Conservation (phyloP, 2,888 invertebrate species). For the Tuta absoluta region DNA sequence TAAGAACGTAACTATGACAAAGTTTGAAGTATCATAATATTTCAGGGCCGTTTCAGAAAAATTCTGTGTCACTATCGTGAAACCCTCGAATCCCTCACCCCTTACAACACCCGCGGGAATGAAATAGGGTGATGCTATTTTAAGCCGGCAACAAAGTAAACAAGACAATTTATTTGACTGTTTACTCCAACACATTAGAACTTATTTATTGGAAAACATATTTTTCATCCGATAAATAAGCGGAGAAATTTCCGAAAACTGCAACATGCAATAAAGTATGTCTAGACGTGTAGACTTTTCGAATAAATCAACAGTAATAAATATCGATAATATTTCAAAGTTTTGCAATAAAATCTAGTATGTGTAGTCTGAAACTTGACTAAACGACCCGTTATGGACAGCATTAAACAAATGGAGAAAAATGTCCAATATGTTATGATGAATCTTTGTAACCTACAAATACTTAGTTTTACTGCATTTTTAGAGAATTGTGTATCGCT, state of each 20-base stretch:
- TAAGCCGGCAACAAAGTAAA: background rate
- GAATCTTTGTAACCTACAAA: too few species aligned
- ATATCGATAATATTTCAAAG: constrained; percentile 11
- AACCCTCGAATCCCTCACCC: too few species aligned
- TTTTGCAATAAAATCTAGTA: constrained; percentile 6
- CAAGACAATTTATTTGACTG: background rate
- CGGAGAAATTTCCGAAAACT: background rate
- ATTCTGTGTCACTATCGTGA: too few species aligned
- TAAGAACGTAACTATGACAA: too few species aligned
- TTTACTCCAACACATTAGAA: background rate
- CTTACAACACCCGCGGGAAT: too few species aligned
- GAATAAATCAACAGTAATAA: constrained; percentile 5
- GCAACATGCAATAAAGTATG: constrained; percentile 6
- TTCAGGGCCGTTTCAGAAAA: too few species aligned
- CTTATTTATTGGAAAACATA: background rate
- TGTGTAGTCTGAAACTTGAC: constrained; percentile 10
- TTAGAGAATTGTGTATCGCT: too few species aligned
- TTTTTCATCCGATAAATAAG: background rate
- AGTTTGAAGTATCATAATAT: too few species aligned
- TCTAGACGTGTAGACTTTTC: constrained; percentile 13
- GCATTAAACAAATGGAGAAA: background rate
- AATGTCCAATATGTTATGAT: background rate
- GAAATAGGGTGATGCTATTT: too few species aligned
- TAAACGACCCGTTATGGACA: background rate
- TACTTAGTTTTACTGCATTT: too few species aligned